Percentiles rank a stretch among this genome's conserved stretches.
Conservation (phyloP, 53 echinoderm and acorn worm species). For the Hippasteria phrygiana region DNA sequence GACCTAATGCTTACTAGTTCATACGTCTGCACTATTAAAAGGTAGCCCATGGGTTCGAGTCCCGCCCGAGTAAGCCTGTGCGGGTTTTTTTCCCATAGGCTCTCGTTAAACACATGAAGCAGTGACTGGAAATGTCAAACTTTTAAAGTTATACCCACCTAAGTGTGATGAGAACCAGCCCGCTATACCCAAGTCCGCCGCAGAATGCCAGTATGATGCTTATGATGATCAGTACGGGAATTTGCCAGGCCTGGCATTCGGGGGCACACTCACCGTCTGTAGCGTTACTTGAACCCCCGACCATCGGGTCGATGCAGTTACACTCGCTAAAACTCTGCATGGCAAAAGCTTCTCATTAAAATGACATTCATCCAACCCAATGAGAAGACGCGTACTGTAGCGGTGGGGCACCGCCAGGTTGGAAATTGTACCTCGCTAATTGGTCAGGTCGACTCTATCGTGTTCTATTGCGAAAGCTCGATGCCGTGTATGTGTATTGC, state of each 20-base stretch:
- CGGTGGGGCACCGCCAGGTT: too few species aligned
- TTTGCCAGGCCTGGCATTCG: conserved; percentile 33
- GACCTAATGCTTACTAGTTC: too few species aligned
- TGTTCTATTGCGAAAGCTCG: too few species aligned
- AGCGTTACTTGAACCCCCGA: background rate
- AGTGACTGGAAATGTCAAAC: too few species aligned
- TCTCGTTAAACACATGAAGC: too few species aligned
- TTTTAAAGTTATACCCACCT: background rate
- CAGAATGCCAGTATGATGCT: conserved; percentile 41
- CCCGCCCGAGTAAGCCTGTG: too few species aligned
- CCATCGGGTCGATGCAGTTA: background rate
- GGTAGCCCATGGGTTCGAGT: too few species aligned
- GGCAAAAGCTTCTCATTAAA: background rate
- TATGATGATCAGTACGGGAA: conserved; percentile 6
- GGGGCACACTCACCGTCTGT: conserved; percentile 5
- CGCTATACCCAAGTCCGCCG: conserved; percentile 39
- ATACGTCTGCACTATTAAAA: too few species aligned
- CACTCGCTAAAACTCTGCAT: conserved; percentile 32
- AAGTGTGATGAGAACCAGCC: conserved; percentile 41
- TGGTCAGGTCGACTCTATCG: too few species aligned
- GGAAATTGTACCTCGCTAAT: too few species aligned
- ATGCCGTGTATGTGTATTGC: too few species aligned
- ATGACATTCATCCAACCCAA: background rate
- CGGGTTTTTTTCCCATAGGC: too few species aligned
- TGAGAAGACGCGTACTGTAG: background rate